Percentiles rank a stretch among this genome's conserved stretches.
phyloP scores from a whole-genome alignment of 2,113 vertebrate genomes.

The Regulus satrapa region DNA sequence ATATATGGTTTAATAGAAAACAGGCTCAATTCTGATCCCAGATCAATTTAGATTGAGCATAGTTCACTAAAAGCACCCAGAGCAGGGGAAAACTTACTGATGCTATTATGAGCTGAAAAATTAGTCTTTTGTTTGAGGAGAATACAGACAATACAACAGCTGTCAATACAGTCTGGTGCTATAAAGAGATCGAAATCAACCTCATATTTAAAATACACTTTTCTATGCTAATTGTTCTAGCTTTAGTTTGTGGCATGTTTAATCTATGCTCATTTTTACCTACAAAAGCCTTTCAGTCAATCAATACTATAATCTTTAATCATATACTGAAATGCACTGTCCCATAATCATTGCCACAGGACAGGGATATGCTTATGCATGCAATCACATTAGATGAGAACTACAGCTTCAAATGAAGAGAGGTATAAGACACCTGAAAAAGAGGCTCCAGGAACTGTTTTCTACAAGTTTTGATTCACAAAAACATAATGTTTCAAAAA shows the following conservation, averaged over 20 bases:
- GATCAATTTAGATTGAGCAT: neutral
- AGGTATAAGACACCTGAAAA: neutral
- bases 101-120: neutral
- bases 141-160: neutral
- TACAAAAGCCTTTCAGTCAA: neutral
- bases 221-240: neutral
- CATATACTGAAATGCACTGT: neutral
- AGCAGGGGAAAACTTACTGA: neutral
- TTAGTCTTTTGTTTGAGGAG: neutral
- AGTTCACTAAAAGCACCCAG: neutral
- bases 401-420: neutral
- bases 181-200: neutral
- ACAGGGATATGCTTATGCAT: neutral
- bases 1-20: neutral
- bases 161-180: neutral
- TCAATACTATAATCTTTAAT: neutral
- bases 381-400: neutral
- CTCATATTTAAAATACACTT: neutral
- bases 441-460: neutral
- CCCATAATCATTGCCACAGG: neutral
- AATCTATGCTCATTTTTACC: neutral
- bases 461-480: neutral
- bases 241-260: neutral
- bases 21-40: neutral
- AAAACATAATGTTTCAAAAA: neutral